Evolutionary conservation across 2,797 vertebrate genomes (phyloP), one percentile per base, ranked within the genome.

Genomic region (Podarcis siculus): DNA sequence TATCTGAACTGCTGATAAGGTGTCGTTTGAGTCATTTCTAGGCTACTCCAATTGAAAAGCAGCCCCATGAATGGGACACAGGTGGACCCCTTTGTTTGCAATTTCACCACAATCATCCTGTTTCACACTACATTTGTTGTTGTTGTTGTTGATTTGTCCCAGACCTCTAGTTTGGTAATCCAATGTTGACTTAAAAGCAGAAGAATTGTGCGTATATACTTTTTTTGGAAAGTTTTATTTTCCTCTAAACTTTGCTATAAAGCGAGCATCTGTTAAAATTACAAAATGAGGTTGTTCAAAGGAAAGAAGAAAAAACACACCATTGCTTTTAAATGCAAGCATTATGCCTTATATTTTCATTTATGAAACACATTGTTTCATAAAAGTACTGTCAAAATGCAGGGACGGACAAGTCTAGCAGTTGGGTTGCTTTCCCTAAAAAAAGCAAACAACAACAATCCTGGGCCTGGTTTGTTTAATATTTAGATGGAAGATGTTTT

Each of bases 401-500:
- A n/a, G 37, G 19, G 69, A 55, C 45, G 39, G 49, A 73, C 67
- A 87, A 75, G 21, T 13, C 23, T 76, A 82, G 55, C n/a, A 49
- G 71, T 83, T 89, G 86, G 86, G n/a, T 86, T 92, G 67, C 67
- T 64, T 85, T 1, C 32, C 87, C 80, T n/a, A 27, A 66, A 85
- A 89, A 73, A 55, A 55, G 49, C 49, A 55, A 55, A 55, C 49
- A 55, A 55, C 45, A 49, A 49, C 49, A 55, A 15, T 3, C 15
- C 87, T 92, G 82, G 82, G 88, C 89, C 80, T 77, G 83, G 76
- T 82, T 83, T 5, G 92, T 85, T 89, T 79, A 86, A 58, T 86
- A 83, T 71, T 88, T 89, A 25, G 12, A 87, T 91, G 83, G 66
- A 91, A 58, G 30, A 45, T 79, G 87, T 90, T 12, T 3, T 2